Conservation (phyloP, 2,888 invertebrate species). For the Melinopterus prodromus region DNA sequence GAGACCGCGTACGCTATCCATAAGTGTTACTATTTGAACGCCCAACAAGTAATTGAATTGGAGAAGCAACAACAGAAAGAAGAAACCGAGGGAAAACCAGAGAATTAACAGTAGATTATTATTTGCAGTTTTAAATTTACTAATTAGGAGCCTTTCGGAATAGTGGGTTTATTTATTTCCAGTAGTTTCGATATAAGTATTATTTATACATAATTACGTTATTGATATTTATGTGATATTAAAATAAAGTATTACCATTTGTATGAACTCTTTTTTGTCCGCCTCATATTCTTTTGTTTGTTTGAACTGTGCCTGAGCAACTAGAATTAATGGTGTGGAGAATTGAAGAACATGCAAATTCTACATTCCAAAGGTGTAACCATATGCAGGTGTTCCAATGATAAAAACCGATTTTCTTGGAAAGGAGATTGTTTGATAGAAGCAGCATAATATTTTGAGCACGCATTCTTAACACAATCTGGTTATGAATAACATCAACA, state of each 20-base stretch:
- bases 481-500: no score
- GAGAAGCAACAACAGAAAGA: background rate
- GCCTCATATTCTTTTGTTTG: background rate
- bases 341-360: no score
- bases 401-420: no score
- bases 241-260: slow-evolving; percentile 24
- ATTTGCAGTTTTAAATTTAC: background rate
- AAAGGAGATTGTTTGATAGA: no score
- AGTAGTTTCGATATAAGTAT: slow-evolving; percentile 10
- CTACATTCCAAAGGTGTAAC: no score
- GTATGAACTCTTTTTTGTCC: background rate
- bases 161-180: slow-evolving; percentile 13
- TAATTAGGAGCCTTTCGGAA: slow-evolving; percentile 11
- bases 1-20: slow-evolving; percentile 45
- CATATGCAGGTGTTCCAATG: no score
- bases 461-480: no score
- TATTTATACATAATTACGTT: slow-evolving; percentile 10
- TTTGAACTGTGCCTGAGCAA: background rate
- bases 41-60: slow-evolving; percentile 23
- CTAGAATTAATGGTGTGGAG: no score
- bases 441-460: no score
- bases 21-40: slow-evolving; percentile 44
- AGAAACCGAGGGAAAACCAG: background rate
- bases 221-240: slow-evolving; percentile 24
- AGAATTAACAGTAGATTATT: background rate